phyloP scores from a whole-genome alignment of 2,113 vertebrate species.

The Micromys minutus region DNA sequence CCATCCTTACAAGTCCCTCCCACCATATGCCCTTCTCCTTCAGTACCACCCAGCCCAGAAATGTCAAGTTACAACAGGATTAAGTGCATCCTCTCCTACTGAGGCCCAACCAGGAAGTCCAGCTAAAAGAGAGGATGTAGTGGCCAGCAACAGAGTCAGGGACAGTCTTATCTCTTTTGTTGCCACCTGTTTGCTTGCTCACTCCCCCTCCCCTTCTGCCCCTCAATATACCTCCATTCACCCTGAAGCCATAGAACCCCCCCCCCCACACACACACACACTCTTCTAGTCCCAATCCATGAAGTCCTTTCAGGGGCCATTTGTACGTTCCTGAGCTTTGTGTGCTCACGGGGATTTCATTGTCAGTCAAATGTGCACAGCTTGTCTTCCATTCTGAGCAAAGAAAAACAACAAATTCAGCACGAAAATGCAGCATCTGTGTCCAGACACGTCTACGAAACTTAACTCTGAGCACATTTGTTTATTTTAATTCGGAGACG shows the following conservation, averaged over 20 bases:
- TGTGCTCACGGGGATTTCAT: constrained; percentile 75
- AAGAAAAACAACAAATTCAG: constrained; percentile 76
- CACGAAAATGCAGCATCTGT: constrained; percentile 84
- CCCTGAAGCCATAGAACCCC: rapidly evolving
- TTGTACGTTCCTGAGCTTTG: neutral
- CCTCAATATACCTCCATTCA: neutral
- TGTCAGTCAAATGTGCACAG: constrained; percentile 73
- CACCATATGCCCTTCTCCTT: too few relatives aligned
- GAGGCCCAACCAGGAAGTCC: too few relatives aligned
- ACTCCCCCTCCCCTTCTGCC: rapidly evolving
- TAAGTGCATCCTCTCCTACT: too few relatives aligned
- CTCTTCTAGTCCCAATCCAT: rapidly evolving
- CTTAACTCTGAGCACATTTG: constrained; percentile 78
- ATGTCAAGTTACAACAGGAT: too few relatives aligned
- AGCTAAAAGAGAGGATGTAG: too few relatives aligned
- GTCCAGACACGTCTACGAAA: constrained; percentile 78
- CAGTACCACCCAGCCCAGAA: too few relatives aligned
- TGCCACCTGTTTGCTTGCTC: rapidly evolving
- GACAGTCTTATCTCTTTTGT: neutral
- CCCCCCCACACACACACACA: too few relatives aligned
- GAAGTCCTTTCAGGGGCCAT: neutral
- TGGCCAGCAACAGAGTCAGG: too few relatives aligned
- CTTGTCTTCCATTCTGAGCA: constrained; percentile 80
- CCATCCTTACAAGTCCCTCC: too few relatives aligned
- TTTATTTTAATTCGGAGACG: constrained; percentile 76